A percentile compares a stretch with the other conserved stretches of the same genome.
These are phyloP conservation scores for Peromyscus eremicus DNA, from an alignment of 2,797 vertebrate species.

Conservation along the genomic window DNA sequence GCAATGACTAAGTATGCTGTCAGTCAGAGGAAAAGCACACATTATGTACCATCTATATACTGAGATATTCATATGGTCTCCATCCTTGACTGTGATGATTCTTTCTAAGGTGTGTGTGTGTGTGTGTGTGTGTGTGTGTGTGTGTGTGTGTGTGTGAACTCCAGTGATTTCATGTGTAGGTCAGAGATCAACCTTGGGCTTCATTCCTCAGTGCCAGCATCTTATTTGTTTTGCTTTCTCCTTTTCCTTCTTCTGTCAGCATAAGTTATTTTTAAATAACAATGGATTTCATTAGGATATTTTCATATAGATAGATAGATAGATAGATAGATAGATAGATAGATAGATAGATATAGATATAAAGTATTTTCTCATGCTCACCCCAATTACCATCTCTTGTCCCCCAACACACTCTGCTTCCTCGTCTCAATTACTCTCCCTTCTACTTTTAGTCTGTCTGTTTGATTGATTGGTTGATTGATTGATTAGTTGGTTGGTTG, in stretches of 20 bases:
- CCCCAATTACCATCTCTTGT: background rate
- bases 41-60: background rate
- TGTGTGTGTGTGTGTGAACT: background rate
- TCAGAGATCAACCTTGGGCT: background rate
- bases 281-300: background rate
- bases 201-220: background rate
- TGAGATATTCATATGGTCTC: background rate
- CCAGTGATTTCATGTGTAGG: background rate
- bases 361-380: background rate
- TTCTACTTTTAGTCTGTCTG: background rate
- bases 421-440: background rate
- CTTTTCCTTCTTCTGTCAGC: background rate
- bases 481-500: too few species aligned
- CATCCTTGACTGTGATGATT: background rate
- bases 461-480: too few species aligned
- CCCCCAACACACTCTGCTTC: background rate
- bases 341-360: too few species aligned
- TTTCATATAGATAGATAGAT: background rate
- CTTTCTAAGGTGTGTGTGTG: background rate
- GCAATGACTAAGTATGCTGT: background rate
- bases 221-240: background rate
- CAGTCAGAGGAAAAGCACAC: background rate
- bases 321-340: too few species aligned
- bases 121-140: background rate
- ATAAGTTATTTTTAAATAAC: background rate